phyloP scores from a whole-genome alignment of 2,797 vertebrate species.

The Pangasius larnaudii region DNA sequence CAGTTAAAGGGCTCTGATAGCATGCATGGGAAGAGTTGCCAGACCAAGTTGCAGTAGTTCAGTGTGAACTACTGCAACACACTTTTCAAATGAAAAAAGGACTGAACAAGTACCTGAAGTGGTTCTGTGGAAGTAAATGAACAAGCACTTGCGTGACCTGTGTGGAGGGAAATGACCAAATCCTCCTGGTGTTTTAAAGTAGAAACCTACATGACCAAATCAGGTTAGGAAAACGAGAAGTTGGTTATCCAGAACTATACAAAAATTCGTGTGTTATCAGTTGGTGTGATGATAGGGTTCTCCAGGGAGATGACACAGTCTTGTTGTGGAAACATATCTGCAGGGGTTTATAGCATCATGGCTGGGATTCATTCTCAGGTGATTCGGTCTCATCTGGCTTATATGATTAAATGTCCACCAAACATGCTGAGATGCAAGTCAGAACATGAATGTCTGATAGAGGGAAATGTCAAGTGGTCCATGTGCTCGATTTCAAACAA shows the following conservation, averaged over 20 bases:
- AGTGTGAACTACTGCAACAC: background rate
- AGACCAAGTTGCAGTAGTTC: background rate
- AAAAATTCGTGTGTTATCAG: background rate
- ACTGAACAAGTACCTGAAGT: background rate
- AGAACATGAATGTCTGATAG: background rate
- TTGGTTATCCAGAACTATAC: background rate
- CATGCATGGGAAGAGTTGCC: background rate
- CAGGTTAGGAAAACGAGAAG: background rate
- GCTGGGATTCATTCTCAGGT: background rate
- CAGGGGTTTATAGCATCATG: background rate
- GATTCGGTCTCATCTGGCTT: background rate
- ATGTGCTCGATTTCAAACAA: background rate
- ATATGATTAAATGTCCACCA: background rate
- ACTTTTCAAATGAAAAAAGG: background rate
- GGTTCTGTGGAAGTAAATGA: background rate
- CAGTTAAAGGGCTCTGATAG: constrained; percentile 1
- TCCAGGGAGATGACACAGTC: background rate
- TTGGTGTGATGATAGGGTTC: background rate
- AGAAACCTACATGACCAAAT: background rate
- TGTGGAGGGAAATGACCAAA: background rate
- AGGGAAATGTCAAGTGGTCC: background rate
- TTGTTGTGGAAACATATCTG: constrained; percentile 4
- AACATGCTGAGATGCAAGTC: background rate
- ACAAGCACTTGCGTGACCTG: background rate
- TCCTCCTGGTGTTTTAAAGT: background rate